phyloP scores from a whole-genome alignment of 2,113 vertebrate genomes.

The Chaenocephalus aceratus region DNA sequence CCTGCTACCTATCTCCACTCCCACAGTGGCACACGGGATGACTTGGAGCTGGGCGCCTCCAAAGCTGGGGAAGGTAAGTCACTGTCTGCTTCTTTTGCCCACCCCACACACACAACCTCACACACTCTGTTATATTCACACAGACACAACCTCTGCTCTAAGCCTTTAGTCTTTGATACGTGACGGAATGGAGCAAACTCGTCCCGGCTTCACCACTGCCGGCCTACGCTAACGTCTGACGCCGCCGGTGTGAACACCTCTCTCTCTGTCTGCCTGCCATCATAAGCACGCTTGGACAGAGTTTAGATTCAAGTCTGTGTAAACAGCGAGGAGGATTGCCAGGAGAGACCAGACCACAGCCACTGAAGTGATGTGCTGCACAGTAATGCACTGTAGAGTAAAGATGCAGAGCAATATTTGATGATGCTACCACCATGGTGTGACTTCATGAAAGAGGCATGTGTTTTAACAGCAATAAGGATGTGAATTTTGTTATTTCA shows the following conservation, averaged over 20 bases:
- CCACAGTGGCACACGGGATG: slow-evolving; percentile 93
- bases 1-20: slow-evolving; percentile 96
- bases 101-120: slow-evolving; percentile 34
- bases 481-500: slow-evolving; percentile 37
- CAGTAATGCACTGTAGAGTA: slow-evolving; percentile 54
- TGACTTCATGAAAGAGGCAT: slow-evolving; percentile 64
- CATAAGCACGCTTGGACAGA: slow-evolving; percentile 65
- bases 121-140: slow-evolving; percentile 32
- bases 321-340: slow-evolving; percentile 58
- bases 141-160: slow-evolving; percentile 26
- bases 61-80: slow-evolving; percentile 93
- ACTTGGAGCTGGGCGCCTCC: slow-evolving; percentile 91
- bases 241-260: slow-evolving; percentile 51
- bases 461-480: slow-evolving; percentile 46
- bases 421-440: slow-evolving; percentile 38
- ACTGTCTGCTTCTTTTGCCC: slow-evolving; percentile 14
- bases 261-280: slow-evolving; percentile 65
- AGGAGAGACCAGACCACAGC: slow-evolving; percentile 60
- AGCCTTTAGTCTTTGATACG: slow-evolving; percentile 49
- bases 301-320: slow-evolving; percentile 67
- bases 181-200: slow-evolving; percentile 54
- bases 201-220: slow-evolving; percentile 17
- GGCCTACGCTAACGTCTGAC: slow-evolving; percentile 39
- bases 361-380: slow-evolving; percentile 51
- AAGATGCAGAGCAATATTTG: slow-evolving; percentile 40